Evolutionary conservation across 2,797 vertebrate species (phyloP).

Genomic region (Phoebastria nigripes): DNA sequence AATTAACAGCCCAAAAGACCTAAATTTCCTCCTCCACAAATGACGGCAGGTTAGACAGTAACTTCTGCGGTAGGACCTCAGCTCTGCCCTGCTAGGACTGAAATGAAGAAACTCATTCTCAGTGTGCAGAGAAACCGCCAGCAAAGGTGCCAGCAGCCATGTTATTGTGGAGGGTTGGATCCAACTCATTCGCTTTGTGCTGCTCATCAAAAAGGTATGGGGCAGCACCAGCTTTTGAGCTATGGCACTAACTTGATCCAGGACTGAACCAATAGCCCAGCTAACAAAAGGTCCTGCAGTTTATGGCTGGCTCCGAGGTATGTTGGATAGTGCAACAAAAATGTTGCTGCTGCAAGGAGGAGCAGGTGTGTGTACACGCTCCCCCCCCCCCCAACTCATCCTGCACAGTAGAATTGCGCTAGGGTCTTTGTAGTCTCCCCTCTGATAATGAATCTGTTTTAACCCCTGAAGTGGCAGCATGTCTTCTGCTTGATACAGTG

Average conservation of each 20-base stretch:
- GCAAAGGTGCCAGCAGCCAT: background rate
- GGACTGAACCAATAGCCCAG: background rate
- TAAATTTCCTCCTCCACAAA: background rate
- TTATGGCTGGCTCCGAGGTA: background rate
- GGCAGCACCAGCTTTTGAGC: background rate
- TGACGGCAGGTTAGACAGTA: background rate
- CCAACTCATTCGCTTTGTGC: background rate
- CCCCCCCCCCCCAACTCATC: fast-evolving
- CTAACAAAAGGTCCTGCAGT: background rate
- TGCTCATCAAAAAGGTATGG: background rate
- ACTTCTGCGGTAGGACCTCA: background rate
- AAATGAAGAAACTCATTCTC: background rate
- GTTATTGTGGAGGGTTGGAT: background rate
- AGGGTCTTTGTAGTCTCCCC: background rate
- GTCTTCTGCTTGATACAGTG: background rate
- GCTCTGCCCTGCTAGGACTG: background rate
- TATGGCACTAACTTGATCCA: background rate
- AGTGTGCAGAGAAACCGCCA: background rate
- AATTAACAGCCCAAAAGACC: background rate
- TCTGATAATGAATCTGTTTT: background rate
- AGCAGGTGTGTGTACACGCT: background rate
- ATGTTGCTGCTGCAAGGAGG: background rate
- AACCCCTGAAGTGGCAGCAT: background rate
- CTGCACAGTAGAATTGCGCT: fast-evolving
- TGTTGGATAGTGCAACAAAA: background rate